Base-by-base conservation (phyloP, 2,113 vertebrate genomes). In the Onychorhynchus coronatus region DNA sequence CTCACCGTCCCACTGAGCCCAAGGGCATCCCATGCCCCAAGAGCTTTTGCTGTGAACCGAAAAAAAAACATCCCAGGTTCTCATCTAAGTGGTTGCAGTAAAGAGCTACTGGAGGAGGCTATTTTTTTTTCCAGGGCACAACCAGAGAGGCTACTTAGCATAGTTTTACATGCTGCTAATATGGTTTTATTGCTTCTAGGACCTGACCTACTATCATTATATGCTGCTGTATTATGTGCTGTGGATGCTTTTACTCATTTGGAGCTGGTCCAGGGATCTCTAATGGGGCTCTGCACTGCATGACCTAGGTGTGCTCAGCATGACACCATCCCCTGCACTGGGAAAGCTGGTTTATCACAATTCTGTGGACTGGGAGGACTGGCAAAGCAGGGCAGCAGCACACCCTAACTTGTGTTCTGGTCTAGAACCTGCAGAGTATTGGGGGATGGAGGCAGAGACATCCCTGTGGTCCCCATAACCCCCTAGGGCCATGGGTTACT, bases 121-220 rank as follows among this genome's bases (percentile, higher is more conserved):
- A 2, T 50, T 76, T 81, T 61, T 52, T 72, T 88, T 72, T 90
- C 15, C 81, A 90, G 91, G 75, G 27, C 78, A 90, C 46, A 96
- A 55, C 21, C 14, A 1, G 76, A 91, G 91, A 87, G 65, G 73
- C 52, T 95, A 78, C 72, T 96, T 95, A 95, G 80, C 91, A 91
- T 91, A 91, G 86, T 87, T 96, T 81, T 89, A 71, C 61, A 52
- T 67, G 83, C 86, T 92, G 84, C 77, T 97, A 95, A 96, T 96
- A 89, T 85, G 87, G 67, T 90, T 95, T 94, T 95, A 95, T 95
- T 89, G 93, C 91, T 96, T 94, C 59, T 83, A 96, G 91, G 62
- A 94, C 88, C 78, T 91, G 95, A 91, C 91, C 85, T 95, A 85
- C 72, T 96, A 52, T 93, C 2, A 1, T 53, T 80, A 46, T 42